Base-by-base conservation (phyloP, 2,113 vertebrate genomes). In the Actenoides hombroni region DNA sequence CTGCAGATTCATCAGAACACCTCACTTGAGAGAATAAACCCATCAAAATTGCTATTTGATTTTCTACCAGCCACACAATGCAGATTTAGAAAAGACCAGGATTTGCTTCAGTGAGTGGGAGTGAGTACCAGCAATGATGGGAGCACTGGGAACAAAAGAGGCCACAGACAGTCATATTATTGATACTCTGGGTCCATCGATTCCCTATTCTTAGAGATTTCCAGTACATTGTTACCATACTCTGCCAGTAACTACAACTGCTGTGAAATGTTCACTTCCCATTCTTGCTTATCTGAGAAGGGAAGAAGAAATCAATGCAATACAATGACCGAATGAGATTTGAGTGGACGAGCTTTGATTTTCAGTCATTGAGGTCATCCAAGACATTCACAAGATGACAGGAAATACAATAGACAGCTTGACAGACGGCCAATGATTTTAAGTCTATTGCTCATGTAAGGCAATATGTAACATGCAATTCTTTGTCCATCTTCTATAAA, bases 241-340 rank as follows among this genome's bases (percentile, higher is more conserved):
- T 37, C 76, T 96, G 76, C 60, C 95, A 96, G 92, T 74, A 93
- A 92, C 93, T 92, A 64, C 60, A 90, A 73, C 88, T 93, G 91
- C 95, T 96, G 95, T 94, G 84, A 96, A 94, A 95, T 83, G 84
- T 87, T 96, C 93, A 74, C n/a, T 92, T 96, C 61, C 14, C n/a
- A 73, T 89, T 92, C 78, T 92, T 85, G 65, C 94, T 95, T 79
- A 80, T 65, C 90, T 87, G 89, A 91, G 40, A 37, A 40, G 42
- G 33, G 35, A 73, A 88, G 73, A 75, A 85, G 33, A 95, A 96
- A 97, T 96, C 95, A 94, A 96, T 97, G 85, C 51, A 78, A 51
- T 70, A 93, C 73, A 96, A 94, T 90, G 90, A 75, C 79, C 83
- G 89, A 95, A 90, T 87, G 83, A 85, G 88, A 94, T 93, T 83